Conservation (phyloP, 2,888 invertebrate genomes). For the Drosophila kanekoi region DNA sequence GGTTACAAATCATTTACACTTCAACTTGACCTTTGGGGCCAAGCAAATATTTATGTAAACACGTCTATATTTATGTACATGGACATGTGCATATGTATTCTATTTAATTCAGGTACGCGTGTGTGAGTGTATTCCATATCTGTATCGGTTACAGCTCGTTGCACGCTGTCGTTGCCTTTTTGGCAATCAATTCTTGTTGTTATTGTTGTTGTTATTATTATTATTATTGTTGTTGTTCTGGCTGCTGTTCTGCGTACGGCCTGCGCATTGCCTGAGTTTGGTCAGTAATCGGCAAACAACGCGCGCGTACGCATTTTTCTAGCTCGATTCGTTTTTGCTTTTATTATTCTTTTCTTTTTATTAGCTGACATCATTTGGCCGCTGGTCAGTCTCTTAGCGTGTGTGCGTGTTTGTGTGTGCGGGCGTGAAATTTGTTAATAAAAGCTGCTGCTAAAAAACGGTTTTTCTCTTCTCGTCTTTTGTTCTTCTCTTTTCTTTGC, state of each 20-base stretch:
- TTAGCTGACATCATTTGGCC: slow-evolving; percentile 68
- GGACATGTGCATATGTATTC: slow-evolving; percentile 6
- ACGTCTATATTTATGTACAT: slow-evolving; percentile 4
- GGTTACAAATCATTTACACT: slow-evolving; percentile 51
- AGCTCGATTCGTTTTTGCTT: slow-evolving; percentile 32
- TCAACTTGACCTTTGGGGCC: slow-evolving; percentile 66
- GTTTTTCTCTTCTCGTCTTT: slow-evolving; percentile 35
- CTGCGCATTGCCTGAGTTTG: slow-evolving; percentile 57
- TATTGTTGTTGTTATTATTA: slow-evolving; percentile 9
- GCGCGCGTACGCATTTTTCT: slow-evolving; percentile 75
- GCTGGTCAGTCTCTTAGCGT: slow-evolving; percentile 26
- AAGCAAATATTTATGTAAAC: neutral
- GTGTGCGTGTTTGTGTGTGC: slow-evolving; percentile 20
- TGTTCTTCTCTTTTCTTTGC: slow-evolving; percentile 19
- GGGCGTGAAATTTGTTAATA: slow-evolving; percentile 42
- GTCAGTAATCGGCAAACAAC: slow-evolving; percentile 72
- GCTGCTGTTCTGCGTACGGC: slow-evolving; percentile 36
- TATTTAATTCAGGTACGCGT: slow-evolving; percentile 1
- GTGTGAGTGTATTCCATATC: slow-evolving; percentile 25
- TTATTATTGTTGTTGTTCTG: slow-evolving; percentile 18
- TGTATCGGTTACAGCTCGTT: slow-evolving; percentile 56
- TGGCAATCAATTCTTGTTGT: slow-evolving; percentile 47
- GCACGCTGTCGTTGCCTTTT: slow-evolving; percentile 50
- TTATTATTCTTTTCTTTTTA: slow-evolving; percentile 29
- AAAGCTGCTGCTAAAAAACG: slow-evolving; percentile 38